Evolutionary conservation across 2,888 invertebrate species (phyloP), one percentile per base, ranked within the genome.

Genomic region (Acronicta leporina): DNA sequence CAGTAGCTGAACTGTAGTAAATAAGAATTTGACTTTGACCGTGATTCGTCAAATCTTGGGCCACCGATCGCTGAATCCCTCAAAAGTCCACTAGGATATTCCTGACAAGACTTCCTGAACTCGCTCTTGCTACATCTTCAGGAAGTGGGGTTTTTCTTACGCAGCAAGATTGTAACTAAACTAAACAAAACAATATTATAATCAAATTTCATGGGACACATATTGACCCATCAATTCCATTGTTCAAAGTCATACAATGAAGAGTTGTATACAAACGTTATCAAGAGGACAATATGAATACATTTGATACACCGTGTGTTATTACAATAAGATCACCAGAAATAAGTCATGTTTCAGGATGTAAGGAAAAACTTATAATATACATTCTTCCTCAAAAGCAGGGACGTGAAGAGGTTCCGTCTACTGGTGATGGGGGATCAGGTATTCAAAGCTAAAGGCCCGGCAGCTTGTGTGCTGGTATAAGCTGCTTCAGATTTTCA

Each of bases 231-330:
- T 72, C 69, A 69, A 72, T 56, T 68, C 27, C 30, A 69, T 69
- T 69, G 69, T 69, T 41, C 11, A 43, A 50, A 40, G 41, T 35
- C 48, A 43, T 53, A 70, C 69, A 69, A 69, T 67, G 69, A 56
- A 15, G 45, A 35, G 25, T 53, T 46, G 51, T 66, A 38, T 50
- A 38, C 27, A 30, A 54, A 53, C 52, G 35, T 56, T 71, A 71
- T 69, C 51, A 52, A 50, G 55, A 56, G 53, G 27, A 66, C 72
- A 55, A 47, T 68, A 44, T 55, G 55, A 52, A 33, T 58, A 20
- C 40, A 14, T 16, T 25, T 40, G n/a, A 47, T 11, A 44, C 10
- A n/a, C 7, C 4, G 13, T 15, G 14, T 50, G 45, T 59, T 49
- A 16, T 35, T 47, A 20, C 27, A 46, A 16, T 48, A 10, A 54